Percentiles rank a stretch among this genome's conserved stretches.
These are phyloP conservation scores for Ceyx melanurus DNA, from an alignment of 2,113 vertebrate species.

Conservation along the genomic window DNA sequence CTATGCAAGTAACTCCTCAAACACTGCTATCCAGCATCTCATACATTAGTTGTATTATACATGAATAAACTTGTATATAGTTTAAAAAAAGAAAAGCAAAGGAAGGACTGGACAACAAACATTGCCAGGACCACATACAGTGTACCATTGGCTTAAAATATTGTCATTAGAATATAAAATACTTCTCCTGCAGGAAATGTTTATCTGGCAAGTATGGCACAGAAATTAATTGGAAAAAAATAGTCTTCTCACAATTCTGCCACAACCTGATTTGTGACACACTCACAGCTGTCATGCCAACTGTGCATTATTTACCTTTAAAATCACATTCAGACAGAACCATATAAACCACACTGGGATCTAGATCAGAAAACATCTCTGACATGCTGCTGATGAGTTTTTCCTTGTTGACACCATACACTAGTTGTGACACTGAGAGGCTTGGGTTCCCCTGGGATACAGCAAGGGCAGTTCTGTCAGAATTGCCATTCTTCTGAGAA, in stretches of 20 bases:
- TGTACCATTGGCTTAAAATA: not conserved
- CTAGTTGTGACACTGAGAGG: constrained; percentile 7
- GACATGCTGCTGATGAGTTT: constrained; percentile 83
- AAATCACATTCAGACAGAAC: constrained; percentile 95
- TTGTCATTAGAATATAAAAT: not conserved
- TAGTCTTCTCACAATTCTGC: not conserved
- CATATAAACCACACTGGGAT: constrained; percentile 91
- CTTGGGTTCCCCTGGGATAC: constrained; percentile 24
- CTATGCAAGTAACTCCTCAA: not conserved
- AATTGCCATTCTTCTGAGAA: constrained; percentile 65
- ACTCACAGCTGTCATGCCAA: not conserved
- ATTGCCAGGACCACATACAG: not conserved
- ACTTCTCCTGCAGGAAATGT: not conserved
- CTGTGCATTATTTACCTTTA: constrained; percentile 83
- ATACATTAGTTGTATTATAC: not conserved
- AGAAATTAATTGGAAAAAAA: not conserved
- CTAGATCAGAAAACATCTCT: constrained; percentile 94
- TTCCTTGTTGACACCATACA: constrained; percentile 71
- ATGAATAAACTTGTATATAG: not conserved
- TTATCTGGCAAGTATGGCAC: not conserved
- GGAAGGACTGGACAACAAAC: not conserved
- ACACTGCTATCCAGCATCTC: not conserved
- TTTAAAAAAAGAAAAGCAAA: not conserved
- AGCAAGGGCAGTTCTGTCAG: constrained; percentile 51
- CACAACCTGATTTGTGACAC: not conserved